A percentile compares a stretch with the other conserved stretches of the same genome.
phyloP scores from a whole-genome alignment of 2,113 vertebrate genomes.

The Alethe diademata region DNA sequence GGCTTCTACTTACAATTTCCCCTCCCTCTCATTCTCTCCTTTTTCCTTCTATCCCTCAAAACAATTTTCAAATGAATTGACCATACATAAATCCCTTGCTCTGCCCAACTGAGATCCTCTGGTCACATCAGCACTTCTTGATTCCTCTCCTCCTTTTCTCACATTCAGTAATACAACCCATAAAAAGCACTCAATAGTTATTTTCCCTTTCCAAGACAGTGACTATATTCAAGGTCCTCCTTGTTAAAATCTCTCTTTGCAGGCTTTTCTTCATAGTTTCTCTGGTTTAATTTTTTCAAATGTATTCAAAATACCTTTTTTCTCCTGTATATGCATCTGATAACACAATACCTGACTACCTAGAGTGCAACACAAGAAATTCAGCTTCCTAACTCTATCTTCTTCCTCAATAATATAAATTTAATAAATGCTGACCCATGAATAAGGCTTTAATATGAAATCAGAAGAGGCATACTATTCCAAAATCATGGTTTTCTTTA shows the following conservation, averaged over 20 bases:
- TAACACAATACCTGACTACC: neutral
- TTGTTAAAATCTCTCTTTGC: neutral
- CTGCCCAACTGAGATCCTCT: neutral
- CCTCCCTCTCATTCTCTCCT: neutral
- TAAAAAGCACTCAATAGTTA: neutral
- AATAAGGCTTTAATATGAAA: neutral
- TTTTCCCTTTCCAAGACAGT: neutral
- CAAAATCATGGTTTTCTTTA: neutral
- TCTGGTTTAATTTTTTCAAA: neutral
- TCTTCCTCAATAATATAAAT: neutral
- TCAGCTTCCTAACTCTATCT: neutral
- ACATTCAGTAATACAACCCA: neutral
- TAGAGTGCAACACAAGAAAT: neutral
- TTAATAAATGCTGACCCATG: neutral
- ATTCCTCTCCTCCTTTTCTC: neutral
- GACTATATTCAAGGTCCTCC: neutral
- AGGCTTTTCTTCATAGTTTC: neutral
- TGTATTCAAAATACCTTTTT: neutral
- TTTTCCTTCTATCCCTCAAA: neutral
- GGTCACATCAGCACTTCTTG: neutral
- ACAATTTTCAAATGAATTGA: neutral
- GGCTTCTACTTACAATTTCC: neutral
- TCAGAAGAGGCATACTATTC: neutral
- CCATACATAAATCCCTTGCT: neutral
- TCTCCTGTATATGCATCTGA: neutral